Conservation (phyloP, 2,888 invertebrate genomes). For the Encarsia formosa region DNA sequence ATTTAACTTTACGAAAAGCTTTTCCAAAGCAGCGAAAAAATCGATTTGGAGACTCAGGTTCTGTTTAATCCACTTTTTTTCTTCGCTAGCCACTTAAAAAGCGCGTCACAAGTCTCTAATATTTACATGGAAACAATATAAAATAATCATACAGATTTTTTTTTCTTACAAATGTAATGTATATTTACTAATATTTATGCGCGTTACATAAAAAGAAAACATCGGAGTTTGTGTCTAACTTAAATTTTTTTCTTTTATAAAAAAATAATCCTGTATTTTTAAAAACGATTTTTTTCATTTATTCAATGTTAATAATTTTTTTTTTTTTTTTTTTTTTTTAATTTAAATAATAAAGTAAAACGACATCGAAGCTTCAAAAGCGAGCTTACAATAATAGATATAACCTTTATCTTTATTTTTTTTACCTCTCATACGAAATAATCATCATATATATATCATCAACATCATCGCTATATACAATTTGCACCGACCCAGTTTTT, state of each 20-base stretch:
- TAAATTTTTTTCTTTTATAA: constrained; percentile 20
- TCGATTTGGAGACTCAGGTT: constrained; percentile 2
- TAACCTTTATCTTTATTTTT: constrained; percentile 21
- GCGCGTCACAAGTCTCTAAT: constrained; percentile 24
- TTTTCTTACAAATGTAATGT: constrained; percentile 18
- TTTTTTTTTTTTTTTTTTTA: constrained; percentile 12
- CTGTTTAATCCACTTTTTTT: constrained; percentile 1
- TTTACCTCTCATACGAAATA: constrained; percentile 27
- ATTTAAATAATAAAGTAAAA: constrained; percentile 27
- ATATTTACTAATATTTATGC: constrained; percentile 13
- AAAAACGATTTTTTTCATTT: constrained; percentile 15
- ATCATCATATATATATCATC: constrained; percentile 29
- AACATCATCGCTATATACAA: constrained; percentile 30
- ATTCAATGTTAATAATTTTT: constrained; percentile 21
- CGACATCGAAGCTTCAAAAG: constrained; percentile 30
- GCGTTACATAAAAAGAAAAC: constrained; percentile 22
- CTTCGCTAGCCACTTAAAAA: constrained; percentile 16
- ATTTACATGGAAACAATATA: constrained; percentile 24
- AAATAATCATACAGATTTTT: constrained; percentile 24
- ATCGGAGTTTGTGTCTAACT: constrained; percentile 19
- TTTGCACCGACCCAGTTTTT: constrained; percentile 27
- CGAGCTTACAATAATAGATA: constrained; percentile 29
- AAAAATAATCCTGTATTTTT: constrained; percentile 27
- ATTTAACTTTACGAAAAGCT: constrained; percentile 20
- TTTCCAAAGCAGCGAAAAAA: constrained; percentile 18